Base-by-base conservation (phyloP, 2,113 vertebrate genomes). In the Cebus imitator region DNA sequence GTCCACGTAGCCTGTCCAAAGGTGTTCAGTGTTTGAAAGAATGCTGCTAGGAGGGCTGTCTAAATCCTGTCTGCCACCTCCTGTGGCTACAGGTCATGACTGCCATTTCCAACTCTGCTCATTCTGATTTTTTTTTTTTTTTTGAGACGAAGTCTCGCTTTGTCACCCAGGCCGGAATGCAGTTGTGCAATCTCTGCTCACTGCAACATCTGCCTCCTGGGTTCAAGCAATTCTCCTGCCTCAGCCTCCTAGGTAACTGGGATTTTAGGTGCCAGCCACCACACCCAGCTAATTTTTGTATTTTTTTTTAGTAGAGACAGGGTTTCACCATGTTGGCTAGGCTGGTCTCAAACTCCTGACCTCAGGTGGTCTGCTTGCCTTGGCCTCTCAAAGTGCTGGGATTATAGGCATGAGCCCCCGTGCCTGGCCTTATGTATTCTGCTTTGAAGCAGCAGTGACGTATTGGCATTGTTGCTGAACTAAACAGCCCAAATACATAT, bases 341-440 rank as follows among this genome's bases (percentile, higher is more conserved):
- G 32, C 32, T 68, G 66, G 66, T 68, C 32, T 68, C 30, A 13
- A 61, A 64, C 61, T 64, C 27, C 61, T 30, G 61, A 30, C 61
- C 12, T 32, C 32, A 64, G 27, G 16, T 35, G 2, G 13, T 68
- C 66, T 32, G 16, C 32, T 32, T 3, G 16, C 32, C 32, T 68
- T 13, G 32, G 66, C 6, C 32, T 68, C 30, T 32, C 66, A 68
- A 16, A 68, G 30, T 35, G 66, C 32, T 68, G 64, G 64, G 64
- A 35, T 68, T 68, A 68, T 6, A 68, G 64, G 32, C 6, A 7
- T 35, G 66, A 68, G 7, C 66, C 32, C 16, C 66, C 2, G 66
- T 4, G 3, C n/a, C 68, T 3, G 6, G 32, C 11, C 17, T 16
- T 64, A 16, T 30, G 30, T 8, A 55, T 3, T 1, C 2, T 55